Evolutionary conservation across 2,888 invertebrate species (phyloP), one percentile per base, ranked within the genome.

Genomic region (Aleiodes testaceus): DNA sequence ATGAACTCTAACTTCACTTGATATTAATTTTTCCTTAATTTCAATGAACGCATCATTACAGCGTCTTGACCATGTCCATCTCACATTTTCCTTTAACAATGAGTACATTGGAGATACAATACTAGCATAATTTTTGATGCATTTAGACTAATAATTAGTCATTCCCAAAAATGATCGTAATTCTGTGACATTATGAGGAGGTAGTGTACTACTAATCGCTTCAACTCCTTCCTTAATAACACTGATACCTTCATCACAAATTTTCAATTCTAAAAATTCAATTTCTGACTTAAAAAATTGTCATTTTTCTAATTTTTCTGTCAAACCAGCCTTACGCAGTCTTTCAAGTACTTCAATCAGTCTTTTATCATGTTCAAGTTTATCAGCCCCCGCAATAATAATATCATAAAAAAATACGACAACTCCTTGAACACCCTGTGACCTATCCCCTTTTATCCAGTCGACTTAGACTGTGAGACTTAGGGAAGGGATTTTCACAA

Each of bases 191-290:
- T 14, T 71, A 12, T 55, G 63, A 2, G 71, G 72, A 7, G 14
- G 18, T 1, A 69, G 67, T 7, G 65, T 71, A 36, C 45, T 64
- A 1, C 26, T 1, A 0, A 69, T 69, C 0, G 66, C 69, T 44
- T 69, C 42, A 0, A 72, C 53, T 36, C 71, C 73, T 36, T 36
- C 36, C 7, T 36, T 36, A 11, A 36, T 6, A 2, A 36, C 36
- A 36, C 52, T 14, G 79, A 70, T 12, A 72, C 72, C 30, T 76
- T 81, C 80, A 36, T 73, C 71, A 22, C 81, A 80, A 2, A 69
- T 22, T 9, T 53, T 53, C 7, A 53, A 69, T 1, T 65, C 73
- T 1, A 70, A 18, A 36, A 70, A 69, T 7, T 30, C 9, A 1
- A 69, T 61, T 3, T 66, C 42, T 1, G 66, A 20, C 9, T 22